Evolutionary conservation across 1,140 invertebrate genomes (phyloP), one percentile per base, ranked within the genome.

Genomic region (Fopius arisanus): DNA sequence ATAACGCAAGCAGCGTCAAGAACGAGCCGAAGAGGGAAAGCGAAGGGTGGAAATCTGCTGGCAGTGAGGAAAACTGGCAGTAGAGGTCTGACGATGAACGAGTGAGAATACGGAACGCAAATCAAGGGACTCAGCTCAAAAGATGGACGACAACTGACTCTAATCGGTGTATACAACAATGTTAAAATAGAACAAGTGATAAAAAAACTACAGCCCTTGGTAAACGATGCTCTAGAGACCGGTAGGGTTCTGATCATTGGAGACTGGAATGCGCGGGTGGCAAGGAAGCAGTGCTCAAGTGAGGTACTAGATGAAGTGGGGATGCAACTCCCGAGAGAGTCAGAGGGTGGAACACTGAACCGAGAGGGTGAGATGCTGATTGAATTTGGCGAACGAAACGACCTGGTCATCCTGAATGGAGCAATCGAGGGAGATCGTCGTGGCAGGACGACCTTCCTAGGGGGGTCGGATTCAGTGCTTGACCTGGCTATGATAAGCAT

Each of bases 1-100:
- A 40, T 21, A 10, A 43, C 41, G n/a, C 73, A 74, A 65, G 51
- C 26, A 48, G 75, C 69, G 19, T 21, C 41, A 10, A 76, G 65
- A 48, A 10, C n/a, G 5, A 62, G 67, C 2, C 73, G 70, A 29
- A 76, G 37, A 43, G 67, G 67, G 1, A 70, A 59, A 4, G 70
- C 59, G 3, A 72, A 19, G 10, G 74, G 74, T 1, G 74, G 74
- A 10, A 29, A 71, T 14, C 28, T 75, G 10, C 3, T 72, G 5
- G 51, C 43, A 43, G 54, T 72, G 10, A 72, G 31, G 37, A 69
- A 72, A 23, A 54, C 16, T 1, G 2, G 12, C 7, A 23, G 51
- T 7, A 23, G 7, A 7, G 23, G 23, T 4, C 51, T 23, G 16
- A 21, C 7, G 51, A 43, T 43, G 41, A 10, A 33, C 12, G 16